A percentile compares a stretch with the other conserved stretches of the same genome.
These are phyloP conservation scores for Tapirus terrestris DNA, from an alignment of 2,113 vertebrate species.

Conservation along the genomic window DNA sequence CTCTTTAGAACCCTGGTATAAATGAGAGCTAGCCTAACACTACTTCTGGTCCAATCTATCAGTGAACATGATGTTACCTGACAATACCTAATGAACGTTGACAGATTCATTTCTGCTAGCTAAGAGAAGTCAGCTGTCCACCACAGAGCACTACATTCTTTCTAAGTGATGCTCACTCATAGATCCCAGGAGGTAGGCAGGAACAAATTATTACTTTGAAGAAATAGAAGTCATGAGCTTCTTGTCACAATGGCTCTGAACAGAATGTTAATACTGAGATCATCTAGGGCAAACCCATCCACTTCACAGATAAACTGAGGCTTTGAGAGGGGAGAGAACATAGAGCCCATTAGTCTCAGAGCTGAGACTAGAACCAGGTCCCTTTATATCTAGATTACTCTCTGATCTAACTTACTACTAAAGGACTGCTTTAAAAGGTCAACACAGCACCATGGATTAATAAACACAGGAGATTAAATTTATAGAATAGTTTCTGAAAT, in stretches of 20 bases:
- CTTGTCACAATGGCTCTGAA: neutral
- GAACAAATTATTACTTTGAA: constrained; percentile 40
- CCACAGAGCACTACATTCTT: neutral
- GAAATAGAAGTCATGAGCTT: constrained; percentile 15
- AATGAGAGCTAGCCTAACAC: constrained; percentile 51
- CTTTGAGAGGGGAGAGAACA: neutral
- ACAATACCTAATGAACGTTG: constrained; percentile 54
- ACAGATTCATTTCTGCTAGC: constrained; percentile 62
- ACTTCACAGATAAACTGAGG: constrained; percentile 21
- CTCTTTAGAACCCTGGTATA: constrained; percentile 26
- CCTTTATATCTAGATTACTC: neutral
- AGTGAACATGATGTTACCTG: constrained; percentile 51
- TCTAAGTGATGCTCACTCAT: constrained; percentile 45
- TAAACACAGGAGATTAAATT: neutral
- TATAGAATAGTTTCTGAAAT: neutral
- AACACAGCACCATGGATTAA: neutral
- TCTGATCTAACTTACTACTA: neutral
- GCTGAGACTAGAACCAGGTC: neutral
- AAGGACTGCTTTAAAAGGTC: constrained; percentile 9
- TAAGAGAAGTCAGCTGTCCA: constrained; percentile 52
- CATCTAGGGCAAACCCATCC: neutral
- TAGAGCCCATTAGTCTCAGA: neutral
- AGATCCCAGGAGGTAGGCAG: neutral
- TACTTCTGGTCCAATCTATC: constrained; percentile 22
- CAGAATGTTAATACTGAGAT: neutral